Evolutionary conservation across 2,888 invertebrate genomes (phyloP).

Genomic region (Timandra comae): DNA sequence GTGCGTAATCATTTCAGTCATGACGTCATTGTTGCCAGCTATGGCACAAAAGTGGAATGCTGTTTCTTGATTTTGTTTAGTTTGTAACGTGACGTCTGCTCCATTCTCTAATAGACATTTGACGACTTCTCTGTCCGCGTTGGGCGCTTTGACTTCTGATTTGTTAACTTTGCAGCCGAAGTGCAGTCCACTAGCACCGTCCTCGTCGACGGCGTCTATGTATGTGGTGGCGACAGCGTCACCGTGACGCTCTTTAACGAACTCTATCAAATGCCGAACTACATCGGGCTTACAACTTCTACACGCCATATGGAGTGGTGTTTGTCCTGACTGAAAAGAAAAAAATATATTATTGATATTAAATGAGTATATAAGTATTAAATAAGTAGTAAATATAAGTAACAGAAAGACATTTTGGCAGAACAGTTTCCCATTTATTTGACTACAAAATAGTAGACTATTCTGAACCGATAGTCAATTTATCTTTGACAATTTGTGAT

Average conservation of each 20-base stretch:
- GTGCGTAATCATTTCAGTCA: constrained; percentile 94
- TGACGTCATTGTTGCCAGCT: constrained; percentile 96
- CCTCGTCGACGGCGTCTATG: constrained; percentile 91
- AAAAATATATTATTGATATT: no score
- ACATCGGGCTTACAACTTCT: constrained; percentile 90
- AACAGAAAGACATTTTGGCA: no score
- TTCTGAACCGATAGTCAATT: no score
- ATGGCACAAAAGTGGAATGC: constrained; percentile 97
- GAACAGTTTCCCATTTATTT: no score
- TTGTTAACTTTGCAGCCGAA: constrained; percentile 94
- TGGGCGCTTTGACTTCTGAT: constrained; percentile 83
- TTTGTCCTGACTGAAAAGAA: constrained; percentile 89
- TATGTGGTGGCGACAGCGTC: constrained; percentile 88
- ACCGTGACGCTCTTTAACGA: constrained; percentile 85
- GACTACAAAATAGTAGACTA: no score
- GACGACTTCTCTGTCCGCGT: constrained; percentile 91
- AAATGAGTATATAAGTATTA: no score
- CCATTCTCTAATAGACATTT: constrained; percentile 92
- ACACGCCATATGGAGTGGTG: constrained; percentile 96
- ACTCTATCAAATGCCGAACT: constrained; percentile 89
- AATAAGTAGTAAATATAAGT: no score
- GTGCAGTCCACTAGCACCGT: constrained; percentile 96
- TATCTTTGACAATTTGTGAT: no score
- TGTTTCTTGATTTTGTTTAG: constrained; percentile 92
- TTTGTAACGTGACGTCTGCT: constrained; percentile 90